phyloP scores from a whole-genome alignment of 2,113 vertebrate genomes.

The Lates calcarifer region DNA sequence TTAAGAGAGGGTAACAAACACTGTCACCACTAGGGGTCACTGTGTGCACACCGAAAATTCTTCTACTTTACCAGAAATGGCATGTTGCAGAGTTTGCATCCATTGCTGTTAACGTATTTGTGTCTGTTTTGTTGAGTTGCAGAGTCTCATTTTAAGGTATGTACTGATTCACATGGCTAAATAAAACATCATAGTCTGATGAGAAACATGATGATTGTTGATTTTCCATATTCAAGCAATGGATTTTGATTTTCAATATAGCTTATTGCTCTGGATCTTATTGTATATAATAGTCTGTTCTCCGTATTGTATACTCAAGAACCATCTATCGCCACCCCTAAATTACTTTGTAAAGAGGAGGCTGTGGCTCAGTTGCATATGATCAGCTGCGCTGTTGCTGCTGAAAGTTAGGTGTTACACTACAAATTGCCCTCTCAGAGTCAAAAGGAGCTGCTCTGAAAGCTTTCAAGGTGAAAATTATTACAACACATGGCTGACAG shows the following conservation, averaged over 20 bases:
- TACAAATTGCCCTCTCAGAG: constrained; percentile 51
- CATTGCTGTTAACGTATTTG: neutral
- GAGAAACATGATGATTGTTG: neutral
- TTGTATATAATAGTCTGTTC: neutral
- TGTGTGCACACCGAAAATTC: constrained; percentile 37
- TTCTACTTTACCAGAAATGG: neutral
- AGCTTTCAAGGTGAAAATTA: constrained; percentile 47
- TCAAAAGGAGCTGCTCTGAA: constrained; percentile 35
- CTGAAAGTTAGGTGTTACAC: constrained; percentile 41
- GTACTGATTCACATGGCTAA: neutral
- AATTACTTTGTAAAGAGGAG: constrained; percentile 44
- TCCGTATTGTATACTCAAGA: neutral
- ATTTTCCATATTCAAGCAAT: neutral
- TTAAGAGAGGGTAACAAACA: neutral
- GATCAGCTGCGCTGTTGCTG: constrained; percentile 16
- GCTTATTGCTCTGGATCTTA: neutral
- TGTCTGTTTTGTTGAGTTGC: neutral
- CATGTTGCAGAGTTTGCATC: neutral
- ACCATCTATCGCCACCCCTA: constrained; percentile 43
- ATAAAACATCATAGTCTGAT: neutral
- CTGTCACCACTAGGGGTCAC: constrained; percentile 76
- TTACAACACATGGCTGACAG: constrained; percentile 32
- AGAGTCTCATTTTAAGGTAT: neutral
- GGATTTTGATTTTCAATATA: neutral
- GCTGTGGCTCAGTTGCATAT: neutral